Conservation (phyloP, 2,113 vertebrate species). For the Paracanthobrama guichenoti region DNA sequence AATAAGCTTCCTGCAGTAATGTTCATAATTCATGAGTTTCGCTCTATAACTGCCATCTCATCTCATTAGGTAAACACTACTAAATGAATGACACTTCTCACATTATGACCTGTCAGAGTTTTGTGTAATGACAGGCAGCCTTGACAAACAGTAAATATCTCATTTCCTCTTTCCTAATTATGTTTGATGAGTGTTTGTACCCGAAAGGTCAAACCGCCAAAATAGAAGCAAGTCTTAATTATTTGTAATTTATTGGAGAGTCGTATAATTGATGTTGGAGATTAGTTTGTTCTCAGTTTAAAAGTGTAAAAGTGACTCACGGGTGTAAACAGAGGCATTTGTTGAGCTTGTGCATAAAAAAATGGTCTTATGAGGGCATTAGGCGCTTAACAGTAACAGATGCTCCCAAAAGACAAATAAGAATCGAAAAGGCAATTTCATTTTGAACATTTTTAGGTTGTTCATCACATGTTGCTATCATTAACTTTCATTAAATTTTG, state of each 20-base stretch:
- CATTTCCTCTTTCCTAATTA: conserved; percentile 51
- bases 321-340: background rate
- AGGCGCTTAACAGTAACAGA: background rate
- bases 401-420: background rate
- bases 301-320: conserved; percentile 34
- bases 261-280: conserved; percentile 48
- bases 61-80: conserved; percentile 16
- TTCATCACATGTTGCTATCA: background rate
- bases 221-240: conserved; percentile 48
- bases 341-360: conserved; percentile 1
- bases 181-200: conserved; percentile 50
- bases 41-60: background rate
- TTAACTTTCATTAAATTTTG: background rate
- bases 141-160: conserved; percentile 44
- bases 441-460: background rate
- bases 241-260: conserved; percentile 42
- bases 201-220: conserved; percentile 42
- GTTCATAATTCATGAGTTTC: background rate
- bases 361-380: background rate
- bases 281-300: conserved; percentile 34
- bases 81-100: background rate
- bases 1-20: background rate
- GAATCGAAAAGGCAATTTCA: background rate
- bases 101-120: conserved; percentile 23
- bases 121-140: conserved; percentile 37